Percentiles rank a stretch among this genome's conserved stretches.
Evolutionary conservation across 2,888 invertebrate species (phyloP).

Genomic region (Hipparchia sbordonii): DNA sequence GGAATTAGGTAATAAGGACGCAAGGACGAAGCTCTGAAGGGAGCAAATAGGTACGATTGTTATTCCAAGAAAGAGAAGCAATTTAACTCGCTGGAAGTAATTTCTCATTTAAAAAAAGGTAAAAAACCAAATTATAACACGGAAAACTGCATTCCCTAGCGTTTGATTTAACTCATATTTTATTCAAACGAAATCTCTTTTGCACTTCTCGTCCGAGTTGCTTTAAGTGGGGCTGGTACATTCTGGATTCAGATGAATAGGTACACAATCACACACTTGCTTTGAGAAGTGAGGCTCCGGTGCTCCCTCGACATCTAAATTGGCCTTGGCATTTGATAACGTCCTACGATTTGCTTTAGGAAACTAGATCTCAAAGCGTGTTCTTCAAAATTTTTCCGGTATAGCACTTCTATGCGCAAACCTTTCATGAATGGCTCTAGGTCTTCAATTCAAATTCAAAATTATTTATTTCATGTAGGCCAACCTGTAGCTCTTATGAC

Average conservation of each 20-base stretch:
- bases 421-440: background rate
- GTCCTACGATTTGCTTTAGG: background rate
- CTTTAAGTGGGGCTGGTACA: background rate
- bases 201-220: background rate
- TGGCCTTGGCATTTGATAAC: slow-evolving; percentile 15
- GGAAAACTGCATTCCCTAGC: background rate
- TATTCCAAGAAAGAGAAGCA: too few species aligned
- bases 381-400: slow-evolving; percentile 1
- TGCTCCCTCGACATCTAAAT: slow-evolving; percentile 2
- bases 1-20: too few species aligned
- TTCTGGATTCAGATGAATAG: slow-evolving; percentile 8
- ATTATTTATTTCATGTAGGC: too few species aligned
- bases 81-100: too few species aligned
- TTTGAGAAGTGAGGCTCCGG: background rate
- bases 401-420: background rate
- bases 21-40: too few species aligned
- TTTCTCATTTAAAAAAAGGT: too few species aligned
- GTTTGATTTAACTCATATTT: background rate
- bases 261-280: slow-evolving; percentile 14
- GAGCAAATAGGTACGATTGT: too few species aligned
- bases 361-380: slow-evolving; percentile 10
- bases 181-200: slow-evolving; percentile 2
- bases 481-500: too few species aligned
- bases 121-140: background rate
- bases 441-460: too few species aligned